A percentile compares a stretch with the other conserved stretches of the same genome.
These are phyloP conservation scores for Steatocranus sp. DNA, from an alignment of 2,797 vertebrate genomes.

Conservation along the genomic window DNA sequence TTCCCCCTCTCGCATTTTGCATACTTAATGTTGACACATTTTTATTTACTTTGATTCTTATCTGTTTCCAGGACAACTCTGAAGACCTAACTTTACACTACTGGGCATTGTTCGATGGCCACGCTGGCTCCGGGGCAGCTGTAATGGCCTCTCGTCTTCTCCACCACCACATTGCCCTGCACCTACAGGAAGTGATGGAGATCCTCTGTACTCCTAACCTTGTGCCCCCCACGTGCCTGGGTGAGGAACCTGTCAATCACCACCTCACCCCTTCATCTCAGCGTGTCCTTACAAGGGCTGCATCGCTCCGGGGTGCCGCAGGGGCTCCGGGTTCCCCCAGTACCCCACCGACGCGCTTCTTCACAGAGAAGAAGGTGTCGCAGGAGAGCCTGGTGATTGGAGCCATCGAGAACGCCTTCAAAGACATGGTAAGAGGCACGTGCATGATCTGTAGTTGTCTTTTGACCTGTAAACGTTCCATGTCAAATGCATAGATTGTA, in stretches of 20 bases:
- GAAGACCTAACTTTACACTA: slow-evolving; percentile 89
- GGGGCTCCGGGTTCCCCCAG: slow-evolving; percentile 88
- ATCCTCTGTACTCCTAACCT: slow-evolving; percentile 81
- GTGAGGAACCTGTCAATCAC: slow-evolving; percentile 83
- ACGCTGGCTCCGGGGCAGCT: slow-evolving; percentile 90
- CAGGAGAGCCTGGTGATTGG: slow-evolving; percentile 93
- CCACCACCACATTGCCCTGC: slow-evolving; percentile 87
- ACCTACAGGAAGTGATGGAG: slow-evolving; percentile 90
- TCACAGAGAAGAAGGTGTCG: slow-evolving; percentile 93
- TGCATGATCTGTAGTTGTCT: not conserved
- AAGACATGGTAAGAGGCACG: slow-evolving; percentile 86
- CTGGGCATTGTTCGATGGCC: slow-evolving; percentile 96
- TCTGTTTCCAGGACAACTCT: slow-evolving; percentile 63
- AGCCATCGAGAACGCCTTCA: slow-evolving; percentile 95
- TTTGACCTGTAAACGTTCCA: not conserved
- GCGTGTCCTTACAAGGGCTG: slow-evolving; percentile 85
- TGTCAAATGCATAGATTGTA: not conserved
- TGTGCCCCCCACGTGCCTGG: slow-evolving; percentile 85
- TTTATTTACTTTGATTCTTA: not conserved
- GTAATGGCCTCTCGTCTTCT: slow-evolving; percentile 88
- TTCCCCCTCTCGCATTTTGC: not conserved
- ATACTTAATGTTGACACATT: not conserved
- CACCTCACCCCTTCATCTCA: slow-evolving; percentile 67
- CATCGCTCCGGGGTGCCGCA: slow-evolving; percentile 84
- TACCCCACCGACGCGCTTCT: slow-evolving; percentile 87